These are phyloP conservation scores for Apotomis turbidana DNA, from an alignment of 2,888 invertebrate species.

Conservation along the genomic window DNA sequence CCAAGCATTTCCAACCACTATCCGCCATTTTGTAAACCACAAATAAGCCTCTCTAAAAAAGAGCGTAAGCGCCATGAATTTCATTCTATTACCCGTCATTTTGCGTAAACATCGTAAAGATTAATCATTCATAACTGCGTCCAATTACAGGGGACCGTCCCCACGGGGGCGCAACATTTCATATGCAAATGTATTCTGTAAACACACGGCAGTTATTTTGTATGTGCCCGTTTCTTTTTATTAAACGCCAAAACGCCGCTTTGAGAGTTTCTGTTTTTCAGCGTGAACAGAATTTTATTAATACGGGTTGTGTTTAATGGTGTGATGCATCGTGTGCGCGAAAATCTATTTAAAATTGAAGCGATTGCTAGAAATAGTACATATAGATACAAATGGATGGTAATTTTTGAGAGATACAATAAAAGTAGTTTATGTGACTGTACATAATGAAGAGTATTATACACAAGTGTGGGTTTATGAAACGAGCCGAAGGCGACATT, in stretches of 20 bases:
- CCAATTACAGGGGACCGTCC: constrained; percentile 35
- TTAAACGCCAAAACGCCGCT: constrained; percentile 30
- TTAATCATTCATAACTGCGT: constrained; percentile 40
- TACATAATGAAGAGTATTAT: too few relatives aligned
- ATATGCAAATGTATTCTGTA: constrained; percentile 38
- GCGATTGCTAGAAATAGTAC: too few relatives aligned
- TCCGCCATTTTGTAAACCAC: background rate
- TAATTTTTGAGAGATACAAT: too few relatives aligned
- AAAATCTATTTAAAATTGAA: too few relatives aligned
- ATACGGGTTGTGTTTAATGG: background rate
- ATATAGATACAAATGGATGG: too few relatives aligned
- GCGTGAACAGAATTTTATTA: constrained; percentile 25
- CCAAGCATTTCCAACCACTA: background rate
- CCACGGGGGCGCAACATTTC: constrained; percentile 25
- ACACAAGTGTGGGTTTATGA: too few relatives aligned
- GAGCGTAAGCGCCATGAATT: background rate
- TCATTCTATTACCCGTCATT: background rate
- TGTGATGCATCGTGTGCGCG: too few relatives aligned
- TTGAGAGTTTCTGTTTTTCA: constrained; percentile 20
- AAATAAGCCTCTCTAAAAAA: background rate
- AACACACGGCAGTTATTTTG: constrained; percentile 10
- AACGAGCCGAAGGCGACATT: too few relatives aligned
- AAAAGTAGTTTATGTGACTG: too few relatives aligned
- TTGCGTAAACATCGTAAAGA: constrained; percentile 7
- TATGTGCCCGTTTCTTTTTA: constrained; percentile 20